phyloP scores from a whole-genome alignment of 2,888 invertebrate species.

The Meliscaeva auricollis region DNA sequence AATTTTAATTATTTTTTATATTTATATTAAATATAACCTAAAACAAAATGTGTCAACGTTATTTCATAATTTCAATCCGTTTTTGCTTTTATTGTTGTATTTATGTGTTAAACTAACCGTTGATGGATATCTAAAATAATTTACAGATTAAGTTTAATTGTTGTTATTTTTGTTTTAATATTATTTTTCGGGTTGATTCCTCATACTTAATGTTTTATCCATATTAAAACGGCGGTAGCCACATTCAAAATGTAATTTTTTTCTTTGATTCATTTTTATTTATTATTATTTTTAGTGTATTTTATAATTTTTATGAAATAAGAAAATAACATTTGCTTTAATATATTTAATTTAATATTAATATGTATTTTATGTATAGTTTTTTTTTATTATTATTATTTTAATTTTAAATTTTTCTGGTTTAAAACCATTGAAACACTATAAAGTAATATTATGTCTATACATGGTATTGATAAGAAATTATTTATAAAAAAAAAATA shows the following conservation, averaged over 20 bases:
- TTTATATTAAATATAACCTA: constrained; percentile 35
- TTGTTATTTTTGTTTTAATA: constrained; percentile 38
- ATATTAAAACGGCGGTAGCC: constrained; percentile 12
- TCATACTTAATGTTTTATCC: neutral
- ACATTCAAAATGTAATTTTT: constrained; percentile 21
- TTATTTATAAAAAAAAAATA: constrained; percentile 52
- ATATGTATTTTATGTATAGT: constrained; percentile 63
- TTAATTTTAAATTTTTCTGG: constrained; percentile 48
- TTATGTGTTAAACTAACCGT: constrained; percentile 55
- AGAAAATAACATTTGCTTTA: constrained; percentile 74
- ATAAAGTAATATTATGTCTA: constrained; percentile 71
- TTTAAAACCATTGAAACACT: constrained; percentile 73
- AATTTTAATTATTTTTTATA: constrained; percentile 47
- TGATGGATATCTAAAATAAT: constrained; percentile 69
- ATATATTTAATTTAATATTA: constrained; percentile 74
- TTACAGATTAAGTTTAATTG: constrained; percentile 62
- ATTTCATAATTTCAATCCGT: constrained; percentile 66
- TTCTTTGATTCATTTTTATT: constrained; percentile 49
- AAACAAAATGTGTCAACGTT: constrained; percentile 25
- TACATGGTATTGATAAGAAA: constrained; percentile 67
- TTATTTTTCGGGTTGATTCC: constrained; percentile 20
- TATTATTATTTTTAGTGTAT: constrained; percentile 25
- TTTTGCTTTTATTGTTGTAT: constrained; percentile 54
- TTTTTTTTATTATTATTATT: constrained; percentile 22
- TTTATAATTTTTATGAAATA: constrained; percentile 63